Percentiles rank a stretch among this genome's conserved stretches.
Conservation (phyloP, 2,888 invertebrate species). For the Emesis castigata region DNA sequence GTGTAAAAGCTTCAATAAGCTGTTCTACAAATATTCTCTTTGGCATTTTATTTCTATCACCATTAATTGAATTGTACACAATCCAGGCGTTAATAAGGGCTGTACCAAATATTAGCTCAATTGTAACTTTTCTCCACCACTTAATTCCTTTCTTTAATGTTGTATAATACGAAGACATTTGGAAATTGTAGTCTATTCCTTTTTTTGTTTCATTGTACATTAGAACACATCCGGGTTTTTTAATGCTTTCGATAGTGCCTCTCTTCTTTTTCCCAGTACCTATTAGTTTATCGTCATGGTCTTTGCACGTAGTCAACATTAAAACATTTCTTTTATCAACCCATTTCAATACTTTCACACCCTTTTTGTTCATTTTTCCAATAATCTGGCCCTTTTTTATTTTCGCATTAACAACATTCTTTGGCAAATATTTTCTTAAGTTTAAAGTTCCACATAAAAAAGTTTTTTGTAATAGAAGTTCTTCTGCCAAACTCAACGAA, state of each 20-base stretch:
- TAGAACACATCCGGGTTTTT: slow-evolving; percentile 62
- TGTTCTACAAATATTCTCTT: slow-evolving; percentile 57
- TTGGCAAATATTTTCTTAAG: slow-evolving; percentile 32
- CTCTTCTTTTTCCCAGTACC: slow-evolving; percentile 60
- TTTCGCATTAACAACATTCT: slow-evolving; percentile 25
- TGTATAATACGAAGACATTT: slow-evolving; percentile 68
- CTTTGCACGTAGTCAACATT: slow-evolving; percentile 66
- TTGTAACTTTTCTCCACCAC: slow-evolving; percentile 68
- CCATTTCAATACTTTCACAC: slow-evolving; percentile 62
- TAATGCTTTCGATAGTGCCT: slow-evolving; percentile 54
- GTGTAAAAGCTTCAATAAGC: slow-evolving; percentile 50
- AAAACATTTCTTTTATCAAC: slow-evolving; percentile 30
- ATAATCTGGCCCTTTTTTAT: not conserved
- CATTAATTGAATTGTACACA: slow-evolving; percentile 58
- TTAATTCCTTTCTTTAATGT: slow-evolving; percentile 65
- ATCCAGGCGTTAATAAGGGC: slow-evolving; percentile 65
- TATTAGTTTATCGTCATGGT: slow-evolving; percentile 51
- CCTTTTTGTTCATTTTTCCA: slow-evolving; percentile 24
- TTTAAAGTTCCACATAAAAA: slow-evolving; percentile 40
- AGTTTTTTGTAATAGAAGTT: slow-evolving; percentile 33
- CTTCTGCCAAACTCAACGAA: slow-evolving; percentile 31
- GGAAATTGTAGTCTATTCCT: slow-evolving; percentile 64
- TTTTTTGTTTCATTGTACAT: slow-evolving; percentile 67
- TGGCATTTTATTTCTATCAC: slow-evolving; percentile 54
- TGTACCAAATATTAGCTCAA: too few relatives aligned